Evolutionary conservation across 2,113 vertebrate genomes (phyloP).

Genomic region (Pionites leucogaster): DNA sequence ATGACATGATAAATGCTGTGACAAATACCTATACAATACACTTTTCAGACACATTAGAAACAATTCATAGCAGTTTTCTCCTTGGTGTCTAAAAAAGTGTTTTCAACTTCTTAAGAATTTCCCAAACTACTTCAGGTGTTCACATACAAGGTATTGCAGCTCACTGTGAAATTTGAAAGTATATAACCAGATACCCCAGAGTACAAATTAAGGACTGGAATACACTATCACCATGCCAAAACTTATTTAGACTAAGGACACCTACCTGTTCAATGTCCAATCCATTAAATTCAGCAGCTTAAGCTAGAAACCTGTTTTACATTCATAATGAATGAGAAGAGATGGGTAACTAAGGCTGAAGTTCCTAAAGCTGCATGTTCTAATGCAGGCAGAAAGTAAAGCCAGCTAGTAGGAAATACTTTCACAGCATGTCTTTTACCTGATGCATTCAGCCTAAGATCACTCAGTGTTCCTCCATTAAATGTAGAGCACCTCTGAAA

Average conservation of each 20-base stretch:
- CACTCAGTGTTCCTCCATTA: background rate
- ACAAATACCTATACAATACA: background rate
- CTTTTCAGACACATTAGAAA: background rate
- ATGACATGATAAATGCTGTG: background rate
- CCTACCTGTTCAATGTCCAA: background rate
- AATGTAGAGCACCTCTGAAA: background rate
- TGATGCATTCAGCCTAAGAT: background rate
- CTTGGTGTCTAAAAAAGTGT: too few relatives aligned
- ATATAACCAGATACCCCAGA: background rate
- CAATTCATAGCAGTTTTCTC: background rate
- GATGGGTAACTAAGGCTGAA: background rate
- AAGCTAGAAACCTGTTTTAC: background rate
- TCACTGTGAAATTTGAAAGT: background rate
- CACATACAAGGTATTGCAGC: background rate
- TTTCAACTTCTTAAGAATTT: background rate
- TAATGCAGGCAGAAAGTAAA: background rate
- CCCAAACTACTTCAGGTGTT: background rate
- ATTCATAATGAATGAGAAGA: background rate
- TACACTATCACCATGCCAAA: background rate
- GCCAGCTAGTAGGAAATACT: background rate
- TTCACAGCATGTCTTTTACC: background rate
- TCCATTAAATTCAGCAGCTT: background rate
- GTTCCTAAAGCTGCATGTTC: background rate
- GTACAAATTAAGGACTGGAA: background rate
- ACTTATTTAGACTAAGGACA: background rate